phyloP scores from a whole-genome alignment of 2,888 invertebrate species.

The Ligdia adustata region DNA sequence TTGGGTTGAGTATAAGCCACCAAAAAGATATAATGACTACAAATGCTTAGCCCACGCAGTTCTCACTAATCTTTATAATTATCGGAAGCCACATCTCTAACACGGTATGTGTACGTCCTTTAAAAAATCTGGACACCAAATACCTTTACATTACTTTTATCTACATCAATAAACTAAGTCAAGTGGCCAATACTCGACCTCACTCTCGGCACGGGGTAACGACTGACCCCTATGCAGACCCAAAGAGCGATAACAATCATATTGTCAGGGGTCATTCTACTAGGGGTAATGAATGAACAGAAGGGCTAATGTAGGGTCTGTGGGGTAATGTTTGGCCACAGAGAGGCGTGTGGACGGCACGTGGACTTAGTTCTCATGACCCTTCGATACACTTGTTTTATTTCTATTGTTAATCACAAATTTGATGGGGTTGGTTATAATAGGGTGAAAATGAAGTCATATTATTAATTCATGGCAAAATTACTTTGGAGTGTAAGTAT shows the following conservation, averaged over 20 bases:
- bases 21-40: slow-evolving; percentile 13
- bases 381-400: slow-evolving; percentile 45
- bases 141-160: too few species aligned
- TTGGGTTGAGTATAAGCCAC: slow-evolving; percentile 42
- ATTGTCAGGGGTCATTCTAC: slow-evolving; percentile 50
- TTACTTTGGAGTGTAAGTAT: too few species aligned
- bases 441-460: slow-evolving; percentile 6
- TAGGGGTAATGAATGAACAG: slow-evolving; percentile 39
- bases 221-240: slow-evolving; percentile 60
- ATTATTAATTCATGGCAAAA: too few species aligned
- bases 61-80: neutral
- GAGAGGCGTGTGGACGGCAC: slow-evolving; percentile 70
- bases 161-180: too few species aligned
- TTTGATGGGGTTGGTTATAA: slow-evolving; percentile 25
- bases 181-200: slow-evolving; percentile 49
- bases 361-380: slow-evolving; percentile 64
- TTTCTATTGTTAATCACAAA: slow-evolving; percentile 30
- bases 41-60: slow-evolving; percentile 10
- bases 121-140: too few species aligned
- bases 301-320: slow-evolving; percentile 54
- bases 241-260: slow-evolving; percentile 65
- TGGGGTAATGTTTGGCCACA: slow-evolving; percentile 64
- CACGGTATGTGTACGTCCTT: too few species aligned
- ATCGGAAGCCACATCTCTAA: neutral
- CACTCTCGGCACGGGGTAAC: slow-evolving; percentile 55